These are phyloP conservation scores for Tringa solitaria DNA, from an alignment of 2,113 vertebrate genomes.

Conservation along the genomic window DNA sequence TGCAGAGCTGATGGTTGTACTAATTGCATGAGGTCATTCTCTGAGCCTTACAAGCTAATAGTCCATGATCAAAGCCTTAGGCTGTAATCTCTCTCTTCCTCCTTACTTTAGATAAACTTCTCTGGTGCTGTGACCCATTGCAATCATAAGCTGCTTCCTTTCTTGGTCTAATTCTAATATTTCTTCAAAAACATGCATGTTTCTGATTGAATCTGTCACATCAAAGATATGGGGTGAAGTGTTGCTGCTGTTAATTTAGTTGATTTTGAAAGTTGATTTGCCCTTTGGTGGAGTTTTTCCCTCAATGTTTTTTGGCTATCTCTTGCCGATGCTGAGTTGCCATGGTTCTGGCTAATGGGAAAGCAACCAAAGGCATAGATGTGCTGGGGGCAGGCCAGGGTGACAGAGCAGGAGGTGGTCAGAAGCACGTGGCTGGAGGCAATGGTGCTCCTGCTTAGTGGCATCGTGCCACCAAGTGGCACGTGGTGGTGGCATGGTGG, in stretches of 20 bases:
- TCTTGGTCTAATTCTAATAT: not conserved
- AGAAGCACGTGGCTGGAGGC: not conserved
- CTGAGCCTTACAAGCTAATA: constrained; percentile 14
- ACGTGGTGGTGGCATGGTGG: not conserved
- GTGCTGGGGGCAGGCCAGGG: not conserved
- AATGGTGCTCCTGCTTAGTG: not conserved
- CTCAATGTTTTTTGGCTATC: accelerated
- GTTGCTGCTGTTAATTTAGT: not conserved
- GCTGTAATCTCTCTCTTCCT: not conserved
- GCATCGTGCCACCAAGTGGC: not conserved
- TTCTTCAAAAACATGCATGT: not conserved
- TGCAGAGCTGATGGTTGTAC: constrained; percentile 1
- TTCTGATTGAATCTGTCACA: not conserved
- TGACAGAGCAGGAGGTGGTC: not conserved
- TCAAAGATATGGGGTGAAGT: not conserved
- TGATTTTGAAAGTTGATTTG: not conserved
- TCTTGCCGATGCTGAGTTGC: not conserved
- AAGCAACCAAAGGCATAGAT: not conserved
- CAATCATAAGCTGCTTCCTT: not conserved
- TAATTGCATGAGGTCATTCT: constrained; percentile 69
- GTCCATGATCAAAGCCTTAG: not conserved
- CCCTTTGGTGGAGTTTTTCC: not conserved
- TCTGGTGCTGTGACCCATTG: not conserved
- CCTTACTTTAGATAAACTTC: not conserved
- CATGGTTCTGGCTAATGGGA: not conserved